Percentiles rank a stretch among this genome's conserved stretches.
phyloP scores from a whole-genome alignment of 2,113 vertebrate genomes.

The Nestor notabilis region DNA sequence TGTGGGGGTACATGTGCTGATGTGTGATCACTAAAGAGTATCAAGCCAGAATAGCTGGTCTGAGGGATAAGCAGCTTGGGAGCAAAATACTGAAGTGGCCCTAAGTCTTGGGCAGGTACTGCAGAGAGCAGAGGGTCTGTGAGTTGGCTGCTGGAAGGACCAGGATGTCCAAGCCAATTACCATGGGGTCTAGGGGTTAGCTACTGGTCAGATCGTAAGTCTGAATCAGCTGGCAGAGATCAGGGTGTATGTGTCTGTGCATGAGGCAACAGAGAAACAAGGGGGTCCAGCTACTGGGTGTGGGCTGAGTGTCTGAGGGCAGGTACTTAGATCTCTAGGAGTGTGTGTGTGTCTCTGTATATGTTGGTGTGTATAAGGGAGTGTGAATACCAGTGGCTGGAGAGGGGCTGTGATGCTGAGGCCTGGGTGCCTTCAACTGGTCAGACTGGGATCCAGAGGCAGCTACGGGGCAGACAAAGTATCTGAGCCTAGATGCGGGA shows the following conservation, averaged over 20 bases:
- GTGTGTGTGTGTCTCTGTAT: too few relatives aligned
- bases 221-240: neutral
- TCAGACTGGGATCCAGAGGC: too few relatives aligned
- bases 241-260: neutral
- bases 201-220: neutral
- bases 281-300: neutral
- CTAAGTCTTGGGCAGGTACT: neutral
- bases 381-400: accelerated
- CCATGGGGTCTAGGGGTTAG: accelerated
- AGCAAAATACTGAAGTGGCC: neutral
- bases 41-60: neutral
- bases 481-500: neutral
- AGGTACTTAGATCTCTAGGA: neutral
- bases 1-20: neutral
- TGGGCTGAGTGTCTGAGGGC: neutral
- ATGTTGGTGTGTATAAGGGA: neutral
- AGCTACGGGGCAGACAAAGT: neutral
- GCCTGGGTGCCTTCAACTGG: neutral
- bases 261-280: neutral
- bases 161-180: neutral
- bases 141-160: neutral
- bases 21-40: neutral
- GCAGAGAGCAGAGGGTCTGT: neutral
- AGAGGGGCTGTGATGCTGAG: neutral
- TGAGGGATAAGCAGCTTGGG: neutral